These are phyloP conservation scores for Hozukius guyotensis DNA, from an alignment of 2,797 vertebrate species.

Conservation along the genomic window DNA sequence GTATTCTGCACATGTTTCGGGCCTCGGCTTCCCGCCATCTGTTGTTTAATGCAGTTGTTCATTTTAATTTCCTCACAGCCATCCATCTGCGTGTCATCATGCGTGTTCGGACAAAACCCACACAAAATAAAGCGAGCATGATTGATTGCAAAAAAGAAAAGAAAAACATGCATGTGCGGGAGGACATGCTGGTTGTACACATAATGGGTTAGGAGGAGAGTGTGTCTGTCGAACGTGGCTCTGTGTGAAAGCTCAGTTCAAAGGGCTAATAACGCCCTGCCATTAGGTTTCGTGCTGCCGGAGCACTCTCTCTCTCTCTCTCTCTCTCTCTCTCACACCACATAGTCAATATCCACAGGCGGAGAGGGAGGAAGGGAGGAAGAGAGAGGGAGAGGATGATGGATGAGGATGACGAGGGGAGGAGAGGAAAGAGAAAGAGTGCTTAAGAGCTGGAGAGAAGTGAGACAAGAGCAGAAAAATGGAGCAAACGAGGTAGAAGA, in stretches of 20 bases:
- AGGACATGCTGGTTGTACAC: slow-evolving; percentile 16
- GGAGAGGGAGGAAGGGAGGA: neutral
- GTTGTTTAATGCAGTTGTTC: slow-evolving; percentile 43
- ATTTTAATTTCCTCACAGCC: slow-evolving; percentile 51
- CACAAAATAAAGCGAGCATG: slow-evolving; percentile 24
- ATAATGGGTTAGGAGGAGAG: slow-evolving; percentile 14
- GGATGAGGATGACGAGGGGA: slow-evolving; percentile 22
- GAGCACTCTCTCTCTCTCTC: slow-evolving; percentile 11
- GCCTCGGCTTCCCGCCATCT: slow-evolving; percentile 50
- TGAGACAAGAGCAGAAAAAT: slow-evolving; percentile 27
- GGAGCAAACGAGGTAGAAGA: slow-evolving; percentile 23
- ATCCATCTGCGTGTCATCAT: slow-evolving; percentile 50
- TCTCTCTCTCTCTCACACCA: neutral
- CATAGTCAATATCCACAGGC: slow-evolving; percentile 47
- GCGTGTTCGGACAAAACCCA: slow-evolving; percentile 1
- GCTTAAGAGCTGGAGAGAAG: slow-evolving; percentile 18
- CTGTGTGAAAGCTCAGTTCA: slow-evolving; percentile 54
- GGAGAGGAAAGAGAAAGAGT: slow-evolving; percentile 17
- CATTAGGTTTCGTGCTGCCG: slow-evolving; percentile 57
- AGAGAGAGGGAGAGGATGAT: slow-evolving; percentile 27
- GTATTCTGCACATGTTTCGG: neutral
- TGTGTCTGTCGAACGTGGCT: slow-evolving; percentile 21
- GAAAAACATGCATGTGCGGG: slow-evolving; percentile 35
- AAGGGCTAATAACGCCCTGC: slow-evolving; percentile 61
- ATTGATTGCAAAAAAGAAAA: slow-evolving; percentile 44